Evolutionary conservation across 2,797 vertebrate species (phyloP), one percentile per base, ranked within the genome.

Genomic region (Gymnoscopelus braueri): DNA sequence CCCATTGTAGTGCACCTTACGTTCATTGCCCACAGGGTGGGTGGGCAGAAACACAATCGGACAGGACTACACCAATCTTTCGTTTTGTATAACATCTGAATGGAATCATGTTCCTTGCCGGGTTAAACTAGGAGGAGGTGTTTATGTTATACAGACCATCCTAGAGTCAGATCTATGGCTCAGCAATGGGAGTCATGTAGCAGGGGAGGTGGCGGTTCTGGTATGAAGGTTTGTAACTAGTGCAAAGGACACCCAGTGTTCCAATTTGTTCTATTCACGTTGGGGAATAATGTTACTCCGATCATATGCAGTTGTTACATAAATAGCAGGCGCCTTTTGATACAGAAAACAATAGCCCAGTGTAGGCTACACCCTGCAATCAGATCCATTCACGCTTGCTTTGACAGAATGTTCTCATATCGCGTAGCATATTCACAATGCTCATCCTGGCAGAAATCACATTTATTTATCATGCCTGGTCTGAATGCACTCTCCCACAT

Each of bases 1-100:
- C 74, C 76, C 81, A 84, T 90, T 90, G 86, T 89, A 85, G 85
- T 76, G 26, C 24, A 74, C 79, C 67, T 83, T 74, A 75, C 82
- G 75, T 71, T 66, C 75, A 55, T 5, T 2, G 81, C 78, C 79
- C 60, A 79, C 77, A 74, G 84, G 44, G 19, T 76, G 81, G 86
- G 85, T 78, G 86, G 81, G 80, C 80, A 69, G 80, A 67, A 80
- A 82, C 69, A 51, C 70, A 72, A 82, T 80, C 81, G 72, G 78
- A 79, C 66, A 49, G 60, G 61, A 77, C 63, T 69, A 75, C 52
- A 3, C 63, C 39, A 58, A 59, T 13, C 13, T 35, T 29, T 6
- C 32, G 7, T 9, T 59, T 35, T 59, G 4, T 60, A 35, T 35
- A 23, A 14, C 63, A 23, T 44, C 60, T 74, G 57, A 64, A 50